These are phyloP conservation scores for Lepidothrix coronata DNA, from an alignment of 2,113 vertebrate genomes.

Conservation along the genomic window DNA sequence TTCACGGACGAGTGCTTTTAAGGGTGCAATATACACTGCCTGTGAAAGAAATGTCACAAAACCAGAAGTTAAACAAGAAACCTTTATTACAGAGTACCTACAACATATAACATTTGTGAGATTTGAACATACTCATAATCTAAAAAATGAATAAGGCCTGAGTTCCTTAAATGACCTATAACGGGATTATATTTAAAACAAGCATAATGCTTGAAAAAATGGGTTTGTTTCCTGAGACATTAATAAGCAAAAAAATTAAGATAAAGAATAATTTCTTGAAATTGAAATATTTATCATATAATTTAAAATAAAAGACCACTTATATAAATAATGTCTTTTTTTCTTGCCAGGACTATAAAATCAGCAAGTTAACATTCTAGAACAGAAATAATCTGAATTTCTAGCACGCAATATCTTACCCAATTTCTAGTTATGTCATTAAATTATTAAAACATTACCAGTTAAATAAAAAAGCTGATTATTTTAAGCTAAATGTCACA, in stretches of 20 bases:
- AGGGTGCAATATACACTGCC: conserved; percentile 96
- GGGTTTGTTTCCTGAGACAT: neutral
- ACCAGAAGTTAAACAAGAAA: neutral
- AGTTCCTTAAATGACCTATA: neutral
- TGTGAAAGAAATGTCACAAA: conserved; percentile 60
- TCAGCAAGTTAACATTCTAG: neutral
- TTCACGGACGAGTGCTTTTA: conserved; percentile 95
- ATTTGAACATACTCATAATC: neutral
- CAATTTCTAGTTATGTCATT: neutral
- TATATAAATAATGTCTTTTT: neutral
- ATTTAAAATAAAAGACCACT: neutral
- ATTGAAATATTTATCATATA: neutral
- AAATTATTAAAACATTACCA: neutral
- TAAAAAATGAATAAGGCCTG: neutral
- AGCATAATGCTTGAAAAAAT: neutral
- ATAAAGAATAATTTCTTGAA: neutral
- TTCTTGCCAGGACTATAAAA: neutral
- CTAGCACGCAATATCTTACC: neutral
- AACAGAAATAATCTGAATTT: neutral
- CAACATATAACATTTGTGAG: neutral
- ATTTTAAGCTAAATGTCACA: neutral
- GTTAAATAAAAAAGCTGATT: neutral
- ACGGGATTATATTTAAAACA: neutral
- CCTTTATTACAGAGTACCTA: neutral
- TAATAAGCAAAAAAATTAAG: neutral